phyloP scores from a whole-genome alignment of 2,113 vertebrate genomes.

The Podarcis muralis region DNA sequence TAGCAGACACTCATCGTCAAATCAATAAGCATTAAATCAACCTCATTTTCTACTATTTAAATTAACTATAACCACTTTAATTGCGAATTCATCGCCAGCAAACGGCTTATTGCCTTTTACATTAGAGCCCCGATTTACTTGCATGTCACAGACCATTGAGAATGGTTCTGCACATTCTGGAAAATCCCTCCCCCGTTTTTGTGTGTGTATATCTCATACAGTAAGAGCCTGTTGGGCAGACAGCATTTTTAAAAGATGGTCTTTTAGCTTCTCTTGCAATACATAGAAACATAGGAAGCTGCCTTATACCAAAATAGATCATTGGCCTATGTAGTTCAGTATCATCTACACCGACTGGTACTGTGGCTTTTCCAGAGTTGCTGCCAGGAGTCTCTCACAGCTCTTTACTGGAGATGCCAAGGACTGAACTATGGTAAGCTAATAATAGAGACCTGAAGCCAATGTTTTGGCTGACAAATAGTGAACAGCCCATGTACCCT shows the following conservation, averaged over 20 bases:
- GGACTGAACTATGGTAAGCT: background rate
- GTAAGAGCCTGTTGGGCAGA: constrained; percentile 32
- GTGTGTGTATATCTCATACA: background rate
- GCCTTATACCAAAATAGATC: background rate
- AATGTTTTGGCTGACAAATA: background rate
- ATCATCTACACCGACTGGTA: background rate
- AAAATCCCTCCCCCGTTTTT: constrained; percentile 13
- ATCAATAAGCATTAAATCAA: constrained; percentile 67
- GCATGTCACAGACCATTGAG: constrained; percentile 70
- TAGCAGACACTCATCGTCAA: constrained; percentile 62
- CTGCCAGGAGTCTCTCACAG: background rate
- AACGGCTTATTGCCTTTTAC: constrained; percentile 66
- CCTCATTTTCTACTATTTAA: constrained; percentile 71
- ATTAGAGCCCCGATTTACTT: constrained; percentile 65
- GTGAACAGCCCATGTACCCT: background rate
- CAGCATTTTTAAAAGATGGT: background rate
- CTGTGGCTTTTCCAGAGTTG: too few relatives aligned
- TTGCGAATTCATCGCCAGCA: constrained; percentile 67
- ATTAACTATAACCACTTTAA: constrained; percentile 73
- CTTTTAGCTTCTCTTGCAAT: background rate
- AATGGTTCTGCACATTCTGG: constrained; percentile 55
- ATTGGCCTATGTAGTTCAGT: background rate
- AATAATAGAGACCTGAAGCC: background rate
- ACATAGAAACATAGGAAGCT: background rate
- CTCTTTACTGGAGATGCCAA: background rate